Conservation (phyloP, 2,797 vertebrate genomes). For the Cottoperca gobio region DNA sequence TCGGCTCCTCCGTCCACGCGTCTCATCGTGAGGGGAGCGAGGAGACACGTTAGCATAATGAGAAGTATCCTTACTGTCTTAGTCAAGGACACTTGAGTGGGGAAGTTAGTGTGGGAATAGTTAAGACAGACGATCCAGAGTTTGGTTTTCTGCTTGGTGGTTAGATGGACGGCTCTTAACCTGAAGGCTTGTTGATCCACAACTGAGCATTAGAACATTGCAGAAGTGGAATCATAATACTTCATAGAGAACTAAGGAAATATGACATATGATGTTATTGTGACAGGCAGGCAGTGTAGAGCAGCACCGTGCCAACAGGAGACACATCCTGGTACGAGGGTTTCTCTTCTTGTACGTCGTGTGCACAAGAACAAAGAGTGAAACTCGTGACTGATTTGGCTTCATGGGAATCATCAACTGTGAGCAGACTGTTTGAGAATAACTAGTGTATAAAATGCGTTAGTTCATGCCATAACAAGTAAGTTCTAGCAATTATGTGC, state of each 20-base stretch:
- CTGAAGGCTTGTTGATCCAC: not conserved
- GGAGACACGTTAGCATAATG: too few species aligned
- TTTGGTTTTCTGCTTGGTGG: not conserved
- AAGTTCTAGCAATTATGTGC: slow-evolving; percentile 43
- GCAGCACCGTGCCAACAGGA: not conserved
- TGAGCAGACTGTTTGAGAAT: slow-evolving; percentile 34
- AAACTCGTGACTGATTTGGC: slow-evolving; percentile 51
- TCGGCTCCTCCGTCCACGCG: too few species aligned
- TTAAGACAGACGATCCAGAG: too few species aligned
- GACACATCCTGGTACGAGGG: not conserved
- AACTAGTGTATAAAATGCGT: slow-evolving; percentile 52
- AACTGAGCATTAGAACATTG: not conserved
- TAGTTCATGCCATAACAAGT: slow-evolving; percentile 40
- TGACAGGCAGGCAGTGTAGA: not conserved
- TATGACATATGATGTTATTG: not conserved
- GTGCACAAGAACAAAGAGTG: slow-evolving; percentile 37
- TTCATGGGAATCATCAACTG: slow-evolving; percentile 51
- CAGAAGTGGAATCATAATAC: not conserved
- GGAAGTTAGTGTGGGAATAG: not conserved
- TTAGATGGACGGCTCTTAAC: not conserved
- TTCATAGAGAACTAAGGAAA: not conserved
- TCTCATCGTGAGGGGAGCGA: too few species aligned
- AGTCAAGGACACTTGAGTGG: not conserved
- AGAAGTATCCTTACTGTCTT: not conserved
- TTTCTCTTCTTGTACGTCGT: not conserved